Evolutionary conservation across 1,140 invertebrate species (phyloP).

Genomic region (Araneus ventricosus): DNA sequence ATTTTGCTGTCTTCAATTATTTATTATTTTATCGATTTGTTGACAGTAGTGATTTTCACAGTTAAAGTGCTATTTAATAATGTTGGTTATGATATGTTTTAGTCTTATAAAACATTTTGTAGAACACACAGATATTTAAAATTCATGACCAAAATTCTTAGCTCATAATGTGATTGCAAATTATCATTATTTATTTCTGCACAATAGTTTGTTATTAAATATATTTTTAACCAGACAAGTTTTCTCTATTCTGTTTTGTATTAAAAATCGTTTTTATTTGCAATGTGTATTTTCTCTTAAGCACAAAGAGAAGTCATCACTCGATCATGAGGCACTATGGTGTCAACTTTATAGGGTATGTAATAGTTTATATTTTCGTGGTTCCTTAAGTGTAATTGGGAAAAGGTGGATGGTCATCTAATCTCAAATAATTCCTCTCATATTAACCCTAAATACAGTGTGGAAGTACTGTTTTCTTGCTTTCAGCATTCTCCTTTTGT

Average conservation of each 20-base stretch:
- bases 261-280: conserved; percentile 63
- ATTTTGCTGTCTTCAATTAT: neutral
- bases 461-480: conserved; percentile 71
- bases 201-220: neutral
- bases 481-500: conserved; percentile 34
- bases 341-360: conserved; percentile 75
- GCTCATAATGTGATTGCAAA: too few relatives aligned
- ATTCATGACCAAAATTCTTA: too few relatives aligned
- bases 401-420: conserved; percentile 73
- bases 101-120: neutral
- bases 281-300: conserved; percentile 68
- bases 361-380: conserved; percentile 49
- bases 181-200: neutral
- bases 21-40: neutral
- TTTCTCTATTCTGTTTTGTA: conserved; percentile 25
- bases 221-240: neutral
- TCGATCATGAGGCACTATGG: conserved; percentile 73
- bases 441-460: conserved; percentile 58
- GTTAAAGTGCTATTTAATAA: neutral
- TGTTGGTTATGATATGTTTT: neutral
- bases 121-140: too few relatives aligned
- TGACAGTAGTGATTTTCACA: neutral
- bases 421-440: conserved; percentile 67
- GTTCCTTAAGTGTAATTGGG: conserved; percentile 63
- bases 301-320: conserved; percentile 72